Evolutionary conservation across 2,888 invertebrate genomes (phyloP).

Genomic region (Agrochola litura): DNA sequence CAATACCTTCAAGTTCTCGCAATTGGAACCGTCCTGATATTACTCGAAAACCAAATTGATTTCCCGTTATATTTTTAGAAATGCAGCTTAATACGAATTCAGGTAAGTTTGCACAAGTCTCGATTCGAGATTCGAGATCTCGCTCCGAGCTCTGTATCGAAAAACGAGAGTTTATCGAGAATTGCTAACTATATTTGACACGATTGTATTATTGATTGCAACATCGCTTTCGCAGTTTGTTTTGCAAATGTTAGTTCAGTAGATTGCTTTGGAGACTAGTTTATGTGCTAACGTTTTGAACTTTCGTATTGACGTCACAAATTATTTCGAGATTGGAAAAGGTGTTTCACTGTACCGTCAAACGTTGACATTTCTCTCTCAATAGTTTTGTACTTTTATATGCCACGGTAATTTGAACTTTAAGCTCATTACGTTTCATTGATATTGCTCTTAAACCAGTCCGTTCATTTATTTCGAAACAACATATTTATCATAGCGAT

Average conservation of each 20-base stretch:
- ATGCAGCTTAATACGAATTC: conserved; percentile 73
- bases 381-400: not conserved
- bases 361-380: conserved; percentile 5
- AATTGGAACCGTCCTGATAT: conserved; percentile 76
- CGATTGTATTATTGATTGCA: conserved; percentile 62
- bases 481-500: conserved; percentile 36
- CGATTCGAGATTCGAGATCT: conserved; percentile 34
- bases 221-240: conserved; percentile 50
- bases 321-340: conserved; percentile 45
- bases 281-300: conserved; percentile 51
- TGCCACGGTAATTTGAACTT: conserved; percentile 3
- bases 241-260: conserved; percentile 60
- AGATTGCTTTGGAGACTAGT: conserved; percentile 61
- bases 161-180: conserved; percentile 52
- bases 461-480: conserved; percentile 27
- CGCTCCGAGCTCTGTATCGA: conserved; percentile 35
- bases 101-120: conserved; percentile 55
- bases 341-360: not conserved
- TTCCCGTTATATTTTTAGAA: conserved; percentile 80
- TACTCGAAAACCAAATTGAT: conserved; percentile 83
- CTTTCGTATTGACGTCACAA: conserved; percentile 48
- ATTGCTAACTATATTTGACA: conserved; percentile 54
- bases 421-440: conserved; percentile 21
- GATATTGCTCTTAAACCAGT: conserved; percentile 7
- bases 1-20: conserved; percentile 69